Percentiles rank a stretch among this genome's conserved stretches.
These are phyloP conservation scores for Branchinecta sandiegonensis DNA, from an alignment of 2,888 invertebrate species.

Conservation along the genomic window DNA sequence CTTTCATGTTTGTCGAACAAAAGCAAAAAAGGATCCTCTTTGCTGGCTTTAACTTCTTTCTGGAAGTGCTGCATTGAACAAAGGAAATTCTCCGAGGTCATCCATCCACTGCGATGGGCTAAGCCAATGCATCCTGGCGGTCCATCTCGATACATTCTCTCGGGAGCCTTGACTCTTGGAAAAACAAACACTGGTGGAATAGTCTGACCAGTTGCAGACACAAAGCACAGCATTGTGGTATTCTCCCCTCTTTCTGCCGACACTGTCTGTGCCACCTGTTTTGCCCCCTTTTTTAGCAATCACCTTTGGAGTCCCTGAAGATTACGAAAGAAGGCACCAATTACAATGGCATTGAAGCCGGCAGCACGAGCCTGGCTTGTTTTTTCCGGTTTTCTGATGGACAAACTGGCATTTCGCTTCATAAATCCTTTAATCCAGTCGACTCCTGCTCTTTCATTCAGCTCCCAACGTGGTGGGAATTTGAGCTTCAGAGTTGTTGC, in stretches of 20 bases:
- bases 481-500: no score
- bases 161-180: constrained; percentile 20
- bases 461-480: no score
- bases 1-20: constrained; percentile 31
- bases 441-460: no score
- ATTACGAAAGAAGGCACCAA: no score
- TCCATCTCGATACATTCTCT: constrained; percentile 22
- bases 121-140: constrained; percentile 24
- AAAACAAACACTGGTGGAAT: constrained; percentile 22
- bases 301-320: no score
- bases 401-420: no score
- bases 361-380: no score
- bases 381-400: no score
- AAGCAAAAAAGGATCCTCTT: constrained; percentile 28
- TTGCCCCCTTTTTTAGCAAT: no score
- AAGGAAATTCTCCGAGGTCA: constrained; percentile 28
- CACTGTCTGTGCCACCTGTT: constrained; percentile 18
- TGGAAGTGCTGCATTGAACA: constrained; percentile 30
- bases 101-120: constrained; percentile 27
- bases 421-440: no score
- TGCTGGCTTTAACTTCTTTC: constrained; percentile 26
- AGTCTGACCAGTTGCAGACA: constrained; percentile 18
- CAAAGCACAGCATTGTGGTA: constrained; percentile 13
- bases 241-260: constrained; percentile 20
- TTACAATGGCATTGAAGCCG: no score